These are phyloP conservation scores for Phrynosoma platyrhinos DNA, from an alignment of 2,113 vertebrate genomes.

Conservation along the genomic window DNA sequence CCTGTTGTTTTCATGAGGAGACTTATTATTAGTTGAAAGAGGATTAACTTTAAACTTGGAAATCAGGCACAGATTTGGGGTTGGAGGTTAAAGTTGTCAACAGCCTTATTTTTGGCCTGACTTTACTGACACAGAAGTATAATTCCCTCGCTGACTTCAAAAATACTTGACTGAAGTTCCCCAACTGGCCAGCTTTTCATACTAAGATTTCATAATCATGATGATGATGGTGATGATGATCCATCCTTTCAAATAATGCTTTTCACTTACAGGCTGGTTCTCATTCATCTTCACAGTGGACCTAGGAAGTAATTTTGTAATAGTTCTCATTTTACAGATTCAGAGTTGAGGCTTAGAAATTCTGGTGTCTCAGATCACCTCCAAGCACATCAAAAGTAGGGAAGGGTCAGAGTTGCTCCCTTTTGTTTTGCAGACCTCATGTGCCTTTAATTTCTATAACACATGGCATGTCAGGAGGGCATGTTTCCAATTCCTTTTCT, in stretches of 20 bases:
- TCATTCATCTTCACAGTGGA: background rate
- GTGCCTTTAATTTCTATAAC: background rate
- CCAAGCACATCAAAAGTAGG: background rate
- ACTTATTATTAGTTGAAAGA: slow-evolving; percentile 5
- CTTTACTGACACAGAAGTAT: background rate
- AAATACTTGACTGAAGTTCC: background rate
- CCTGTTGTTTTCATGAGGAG: slow-evolving; percentile 17
- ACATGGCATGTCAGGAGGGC: background rate
- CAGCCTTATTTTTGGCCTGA: background rate
- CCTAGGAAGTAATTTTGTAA: background rate
- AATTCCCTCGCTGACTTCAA: background rate
- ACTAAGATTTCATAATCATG: background rate
- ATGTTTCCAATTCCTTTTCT: background rate
- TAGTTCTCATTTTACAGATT: background rate
- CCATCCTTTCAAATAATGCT: background rate
- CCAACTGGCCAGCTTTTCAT: background rate
- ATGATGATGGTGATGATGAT: background rate
- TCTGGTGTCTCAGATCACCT: background rate
- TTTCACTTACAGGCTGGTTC: background rate
- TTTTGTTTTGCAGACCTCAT: background rate
- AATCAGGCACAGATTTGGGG: slow-evolving; percentile 6
- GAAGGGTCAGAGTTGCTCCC: background rate
- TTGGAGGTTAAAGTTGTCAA: background rate
- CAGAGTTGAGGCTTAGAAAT: background rate
- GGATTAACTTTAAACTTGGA: slow-evolving; percentile 34